Evolutionary conservation across 2,888 invertebrate species (phyloP).

Genomic region (Dasypogon diadema): DNA sequence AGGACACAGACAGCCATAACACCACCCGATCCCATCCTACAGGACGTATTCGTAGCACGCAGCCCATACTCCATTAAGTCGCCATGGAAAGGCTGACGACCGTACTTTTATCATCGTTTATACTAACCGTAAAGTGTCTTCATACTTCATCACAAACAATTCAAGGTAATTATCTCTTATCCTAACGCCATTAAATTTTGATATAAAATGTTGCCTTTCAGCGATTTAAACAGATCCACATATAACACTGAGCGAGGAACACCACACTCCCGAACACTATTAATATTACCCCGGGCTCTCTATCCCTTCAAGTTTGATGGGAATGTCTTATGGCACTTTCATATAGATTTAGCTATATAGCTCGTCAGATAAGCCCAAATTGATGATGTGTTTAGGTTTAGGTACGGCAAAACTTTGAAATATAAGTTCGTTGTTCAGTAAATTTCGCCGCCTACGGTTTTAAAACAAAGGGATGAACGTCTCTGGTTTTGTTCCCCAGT

Average conservation of each 20-base stretch:
- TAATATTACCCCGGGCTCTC: not conserved
- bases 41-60: not conserved
- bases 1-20: not conserved
- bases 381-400: conserved; percentile 3
- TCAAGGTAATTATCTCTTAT: conserved; percentile 62
- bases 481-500: not conserved
- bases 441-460: not conserved
- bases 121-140: conserved; percentile 63
- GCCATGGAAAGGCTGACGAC: conserved; percentile 61
- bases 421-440: not conserved
- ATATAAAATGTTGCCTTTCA: not conserved
- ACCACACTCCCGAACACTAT: conserved; percentile 5
- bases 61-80: not conserved
- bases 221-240: not conserved
- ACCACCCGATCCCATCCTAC: not conserved
- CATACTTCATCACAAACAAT: conserved; percentile 63
- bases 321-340: not conserved
- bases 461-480: not conserved
- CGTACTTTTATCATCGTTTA: conserved; percentile 62
- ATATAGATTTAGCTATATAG: not conserved
- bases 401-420: not conserved
- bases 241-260: not conserved
- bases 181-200: conserved; percentile 10
- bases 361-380: not conserved
- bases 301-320: not conserved